These are phyloP conservation scores for Henricia sp. DNA, from an alignment of 53 echinoderm and acorn worm species.

Conservation along the genomic window DNA sequence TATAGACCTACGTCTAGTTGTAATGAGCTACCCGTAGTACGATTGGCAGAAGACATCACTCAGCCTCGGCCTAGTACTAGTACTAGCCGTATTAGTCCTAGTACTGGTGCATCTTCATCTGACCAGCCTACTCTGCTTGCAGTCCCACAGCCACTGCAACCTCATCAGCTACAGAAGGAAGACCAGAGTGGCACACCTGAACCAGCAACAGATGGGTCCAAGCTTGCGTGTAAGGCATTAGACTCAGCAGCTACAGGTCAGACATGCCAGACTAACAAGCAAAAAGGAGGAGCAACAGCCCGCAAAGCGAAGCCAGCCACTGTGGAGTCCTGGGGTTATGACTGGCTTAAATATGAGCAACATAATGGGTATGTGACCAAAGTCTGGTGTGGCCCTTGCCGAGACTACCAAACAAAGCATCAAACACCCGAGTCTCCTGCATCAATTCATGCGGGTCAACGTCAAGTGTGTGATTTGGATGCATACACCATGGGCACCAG, in stretches of 20 bases:
- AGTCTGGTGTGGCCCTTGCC: slow-evolving; percentile 64
- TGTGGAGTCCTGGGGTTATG: slow-evolving; percentile 47
- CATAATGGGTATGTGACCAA: slow-evolving; percentile 32
- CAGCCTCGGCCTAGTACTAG: background rate
- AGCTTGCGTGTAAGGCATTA: background rate
- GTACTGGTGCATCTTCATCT: background rate
- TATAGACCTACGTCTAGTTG: background rate
- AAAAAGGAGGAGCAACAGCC: background rate
- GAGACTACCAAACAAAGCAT: slow-evolving; percentile 28
- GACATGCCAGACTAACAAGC: too few relatives aligned
- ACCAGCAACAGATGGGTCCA: background rate
- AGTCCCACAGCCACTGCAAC: background rate
- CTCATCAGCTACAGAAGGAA: background rate
- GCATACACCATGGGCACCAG: slow-evolving; percentile 38
- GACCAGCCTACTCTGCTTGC: background rate
- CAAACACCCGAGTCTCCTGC: background rate
- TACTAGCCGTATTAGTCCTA: background rate
- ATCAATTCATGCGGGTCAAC: slow-evolving; percentile 26
- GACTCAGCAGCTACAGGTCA: background rate
- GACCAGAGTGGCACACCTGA: background rate
- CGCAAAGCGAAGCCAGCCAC: slow-evolving; percentile 35
- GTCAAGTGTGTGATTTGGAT: slow-evolving; percentile 63
- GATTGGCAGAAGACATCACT: background rate
- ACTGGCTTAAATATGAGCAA: slow-evolving; percentile 47
- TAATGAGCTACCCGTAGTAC: background rate